Percentiles rank a stretch among this genome's conserved stretches.
phyloP scores from a whole-genome alignment of 2,888 invertebrate genomes.

The Lepidocyrtoides sp. region DNA sequence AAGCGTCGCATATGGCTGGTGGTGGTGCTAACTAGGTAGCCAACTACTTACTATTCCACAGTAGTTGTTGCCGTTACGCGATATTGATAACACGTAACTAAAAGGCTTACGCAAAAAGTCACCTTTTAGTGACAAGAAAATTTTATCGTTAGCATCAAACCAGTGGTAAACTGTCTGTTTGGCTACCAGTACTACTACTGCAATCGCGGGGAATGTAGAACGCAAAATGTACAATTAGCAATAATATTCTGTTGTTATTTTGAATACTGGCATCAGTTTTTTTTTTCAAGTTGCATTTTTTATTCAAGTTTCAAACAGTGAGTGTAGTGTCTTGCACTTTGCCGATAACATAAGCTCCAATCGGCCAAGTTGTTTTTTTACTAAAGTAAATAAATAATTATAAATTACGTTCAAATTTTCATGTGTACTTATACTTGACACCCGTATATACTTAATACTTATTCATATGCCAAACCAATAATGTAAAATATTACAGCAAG shows the following conservation, averaged over 20 bases:
- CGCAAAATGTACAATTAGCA: too few species aligned
- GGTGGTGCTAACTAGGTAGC: neutral
- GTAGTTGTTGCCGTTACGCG: neutral
- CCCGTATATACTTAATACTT: too few species aligned
- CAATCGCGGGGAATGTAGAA: too few species aligned
- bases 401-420: neutral
- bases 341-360: neutral
- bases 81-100: neutral
- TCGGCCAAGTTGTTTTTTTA: neutral
- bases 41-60: neutral
- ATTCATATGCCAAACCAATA: neutral
- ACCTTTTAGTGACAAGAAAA: constrained; percentile 4
- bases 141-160: neutral
- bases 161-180: too few species aligned
- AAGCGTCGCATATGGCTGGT: constrained; percentile 34
- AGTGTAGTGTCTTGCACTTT: neutral
- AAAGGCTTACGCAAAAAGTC: neutral
- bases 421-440: neutral
- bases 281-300: neutral
- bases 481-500: neutral
- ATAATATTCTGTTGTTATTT: too few species aligned
- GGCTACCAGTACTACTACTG: too few species aligned
- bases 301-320: neutral
- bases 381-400: neutral
- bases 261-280: neutral